A percentile compares a stretch with the other conserved stretches of the same genome.
phyloP scores from a whole-genome alignment of 2,113 vertebrate genomes.

The Enhydra lutris region DNA sequence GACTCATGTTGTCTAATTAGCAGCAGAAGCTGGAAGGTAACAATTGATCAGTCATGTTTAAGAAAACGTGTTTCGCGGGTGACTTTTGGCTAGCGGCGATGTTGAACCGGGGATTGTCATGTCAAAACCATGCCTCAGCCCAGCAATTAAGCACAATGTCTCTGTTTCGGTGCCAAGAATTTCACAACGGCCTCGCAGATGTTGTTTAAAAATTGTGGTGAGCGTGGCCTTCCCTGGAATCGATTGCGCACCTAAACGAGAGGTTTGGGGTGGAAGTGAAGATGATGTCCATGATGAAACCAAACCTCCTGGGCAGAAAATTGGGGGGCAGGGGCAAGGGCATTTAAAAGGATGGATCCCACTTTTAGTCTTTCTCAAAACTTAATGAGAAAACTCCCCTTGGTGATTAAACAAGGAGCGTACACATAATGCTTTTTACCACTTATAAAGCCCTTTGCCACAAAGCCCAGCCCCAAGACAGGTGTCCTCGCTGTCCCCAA shows the following conservation, averaged over 20 bases:
- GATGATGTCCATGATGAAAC: background rate
- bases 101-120: slow-evolving; percentile 74
- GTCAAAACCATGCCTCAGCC: slow-evolving; percentile 65
- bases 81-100: slow-evolving; percentile 67
- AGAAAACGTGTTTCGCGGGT: slow-evolving; percentile 77
- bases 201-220: background rate
- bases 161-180: slow-evolving; percentile 59
- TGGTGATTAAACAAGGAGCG: background rate
- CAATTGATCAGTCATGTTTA: slow-evolving; percentile 78
- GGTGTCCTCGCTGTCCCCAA: background rate
- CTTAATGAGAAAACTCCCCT: background rate
- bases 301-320: background rate
- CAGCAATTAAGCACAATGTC: slow-evolving; percentile 74
- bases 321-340: fast-evolving
- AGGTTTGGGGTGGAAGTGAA: background rate
- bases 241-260: background rate
- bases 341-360: background rate
- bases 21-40: slow-evolving; percentile 80
- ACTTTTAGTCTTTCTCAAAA: background rate
- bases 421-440: fast-evolving
- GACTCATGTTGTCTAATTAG: slow-evolving; percentile 86
- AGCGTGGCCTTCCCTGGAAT: background rate
- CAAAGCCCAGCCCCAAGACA: fast-evolving
- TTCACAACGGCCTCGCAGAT: slow-evolving; percentile 35
- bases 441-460: background rate